A percentile compares a stretch with the other conserved stretches of the same genome.
Conservation (phyloP, 2,888 invertebrate species). For the Spodoptera exigua region DNA sequence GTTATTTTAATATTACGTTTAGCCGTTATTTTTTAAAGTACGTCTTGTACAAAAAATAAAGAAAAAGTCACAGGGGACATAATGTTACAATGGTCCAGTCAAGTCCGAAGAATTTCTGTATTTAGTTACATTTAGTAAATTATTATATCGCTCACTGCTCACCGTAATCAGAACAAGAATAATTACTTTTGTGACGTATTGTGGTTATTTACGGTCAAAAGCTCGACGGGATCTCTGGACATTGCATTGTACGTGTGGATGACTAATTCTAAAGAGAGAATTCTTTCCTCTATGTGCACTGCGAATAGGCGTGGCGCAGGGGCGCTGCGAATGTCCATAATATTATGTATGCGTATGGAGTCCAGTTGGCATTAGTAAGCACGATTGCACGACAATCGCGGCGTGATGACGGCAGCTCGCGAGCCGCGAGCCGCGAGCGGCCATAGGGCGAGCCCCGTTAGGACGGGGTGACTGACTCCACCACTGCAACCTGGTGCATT, state of each 20-base stretch:
- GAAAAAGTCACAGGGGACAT: background rate
- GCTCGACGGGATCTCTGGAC: slow-evolving; percentile 75
- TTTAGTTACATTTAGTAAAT: slow-evolving; percentile 17
- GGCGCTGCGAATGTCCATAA: slow-evolving; percentile 64
- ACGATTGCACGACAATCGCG: slow-evolving; percentile 81
- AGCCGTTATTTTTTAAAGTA: slow-evolving; percentile 5
- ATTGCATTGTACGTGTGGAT: slow-evolving; percentile 57
- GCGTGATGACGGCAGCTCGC: slow-evolving; percentile 79
- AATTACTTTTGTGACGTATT: slow-evolving; percentile 64
- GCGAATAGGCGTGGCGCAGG: slow-evolving; percentile 59
- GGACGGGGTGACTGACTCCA: slow-evolving; percentile 87
- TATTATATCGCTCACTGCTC: slow-evolving; percentile 5
- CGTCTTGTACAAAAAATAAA: background rate
- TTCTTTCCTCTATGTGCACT: slow-evolving; percentile 53
- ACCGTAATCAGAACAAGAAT: slow-evolving; percentile 48
- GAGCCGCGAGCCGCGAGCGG: slow-evolving; percentile 70
- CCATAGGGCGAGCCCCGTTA: slow-evolving; percentile 88
- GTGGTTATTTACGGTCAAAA: slow-evolving; percentile 59
- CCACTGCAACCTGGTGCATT: slow-evolving; percentile 88
- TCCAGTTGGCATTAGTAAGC: slow-evolving; percentile 81
- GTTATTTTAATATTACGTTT: slow-evolving; percentile 30
- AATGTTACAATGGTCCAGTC: slow-evolving; percentile 25
- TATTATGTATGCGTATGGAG: slow-evolving; percentile 74
- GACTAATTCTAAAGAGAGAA: slow-evolving; percentile 47
- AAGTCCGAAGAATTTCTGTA: slow-evolving; percentile 8